Evolutionary conservation across 2,888 invertebrate species (phyloP), one percentile per base, ranked within the genome.

Genomic region (Dysmachus trigonus): DNA sequence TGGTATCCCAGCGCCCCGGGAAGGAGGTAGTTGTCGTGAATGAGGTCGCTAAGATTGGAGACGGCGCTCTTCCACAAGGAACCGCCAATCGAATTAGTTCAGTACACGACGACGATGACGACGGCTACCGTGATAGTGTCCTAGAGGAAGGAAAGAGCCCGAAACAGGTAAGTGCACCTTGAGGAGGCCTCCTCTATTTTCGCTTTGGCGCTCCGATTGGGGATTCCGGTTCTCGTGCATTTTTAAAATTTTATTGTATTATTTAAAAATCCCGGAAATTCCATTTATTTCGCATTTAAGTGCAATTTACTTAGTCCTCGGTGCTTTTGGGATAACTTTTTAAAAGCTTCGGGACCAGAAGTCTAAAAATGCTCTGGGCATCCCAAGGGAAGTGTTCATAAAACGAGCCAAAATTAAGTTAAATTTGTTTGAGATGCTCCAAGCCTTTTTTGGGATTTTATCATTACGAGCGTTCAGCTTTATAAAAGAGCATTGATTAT

Each of bases 61-160:
- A 87, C 74, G 86, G 85, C 8, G 86, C 81, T 2, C 47, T 86
- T 51, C 22, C 87, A 3, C 84, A 53, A 4, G 81, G 86, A 31
- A 81, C 85, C 41, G 85, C 83, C 18, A 88, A 88, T 76, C 77
- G 84, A 38, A 82, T 86, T 51, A 85, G 76, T 51, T 77, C 87
- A 76, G 86, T 85, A 10, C 74, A 86, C 41, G 84, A 86, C 76
- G 90, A 90, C 86, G 90, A 90, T 86, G 89, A 89, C 86, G 88
- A 88, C 53, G 88, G 86, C 77, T 89, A 89, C 74, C 87, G 89
- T 47, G 90, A 90, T 41, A 88, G 87, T 74, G 88, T 88, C 38
- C 87, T 89, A 71, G 89, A 89, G 84, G 89, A 90, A 85, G 89
- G 89, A 81, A 89, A 89, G 87, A 87, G 87, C 41, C 87, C 89